Conservation (phyloP, 2,113 vertebrate genomes). For the Carassius carassius region DNA sequence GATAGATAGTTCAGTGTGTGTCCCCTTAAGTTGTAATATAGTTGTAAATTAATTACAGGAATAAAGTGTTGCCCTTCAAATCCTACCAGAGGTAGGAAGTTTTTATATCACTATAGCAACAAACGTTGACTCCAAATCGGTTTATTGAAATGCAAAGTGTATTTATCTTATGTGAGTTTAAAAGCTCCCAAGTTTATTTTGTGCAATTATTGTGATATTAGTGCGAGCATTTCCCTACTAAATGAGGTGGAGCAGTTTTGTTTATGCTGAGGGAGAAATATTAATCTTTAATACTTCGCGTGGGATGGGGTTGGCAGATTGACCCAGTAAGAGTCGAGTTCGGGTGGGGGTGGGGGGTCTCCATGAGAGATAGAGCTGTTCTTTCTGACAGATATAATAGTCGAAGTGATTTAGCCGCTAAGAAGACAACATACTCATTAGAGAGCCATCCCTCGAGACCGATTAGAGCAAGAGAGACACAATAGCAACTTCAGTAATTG, state of each 20-base stretch:
- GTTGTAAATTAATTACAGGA: not conserved
- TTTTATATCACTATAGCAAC: not conserved
- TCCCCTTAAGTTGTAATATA: too few relatives aligned
- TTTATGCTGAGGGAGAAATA: conserved; percentile 61
- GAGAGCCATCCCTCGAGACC: conserved; percentile 80
- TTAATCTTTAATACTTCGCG: conserved; percentile 66
- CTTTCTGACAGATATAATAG: conserved; percentile 85
- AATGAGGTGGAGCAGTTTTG: conserved; percentile 58
- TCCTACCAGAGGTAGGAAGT: conserved; percentile 52
- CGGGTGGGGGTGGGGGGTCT: conserved; percentile 77
- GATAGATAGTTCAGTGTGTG: too few relatives aligned
- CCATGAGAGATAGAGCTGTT: conserved; percentile 85
- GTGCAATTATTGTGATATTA: conserved; percentile 41
- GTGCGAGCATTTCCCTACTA: conserved; percentile 5
- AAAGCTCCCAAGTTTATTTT: conserved; percentile 32
- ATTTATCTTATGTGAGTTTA: conserved; percentile 27
- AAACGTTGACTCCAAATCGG: not conserved
- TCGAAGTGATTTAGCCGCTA: conserved; percentile 87
- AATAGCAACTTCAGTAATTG: conserved; percentile 83
- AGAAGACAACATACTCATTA: conserved; percentile 78
- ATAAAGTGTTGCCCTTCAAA: conserved; percentile 19
- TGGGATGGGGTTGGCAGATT: conserved; percentile 80
- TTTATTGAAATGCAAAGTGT: conserved; percentile 32
- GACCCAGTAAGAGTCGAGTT: conserved; percentile 75
- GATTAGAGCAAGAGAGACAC: conserved; percentile 80